These are phyloP conservation scores for Siniperca knerii DNA, from an alignment of 2,113 vertebrate genomes.

Conservation along the genomic window DNA sequence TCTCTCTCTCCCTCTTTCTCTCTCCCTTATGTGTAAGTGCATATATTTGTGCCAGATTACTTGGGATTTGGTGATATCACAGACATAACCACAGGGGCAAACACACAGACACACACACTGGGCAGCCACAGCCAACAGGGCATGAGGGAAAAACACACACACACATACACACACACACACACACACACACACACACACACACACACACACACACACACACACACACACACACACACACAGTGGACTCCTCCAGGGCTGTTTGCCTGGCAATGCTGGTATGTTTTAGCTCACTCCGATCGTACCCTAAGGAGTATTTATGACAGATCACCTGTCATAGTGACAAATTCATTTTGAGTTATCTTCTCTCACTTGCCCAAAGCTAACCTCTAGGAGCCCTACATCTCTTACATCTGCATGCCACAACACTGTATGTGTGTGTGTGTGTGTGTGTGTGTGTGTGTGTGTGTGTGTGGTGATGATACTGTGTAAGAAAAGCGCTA, in stretches of 20 bases:
- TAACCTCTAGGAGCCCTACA: constrained; percentile 27
- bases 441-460: constrained; percentile 10
- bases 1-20: constrained; percentile 15
- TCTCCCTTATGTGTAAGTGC: constrained; percentile 22
- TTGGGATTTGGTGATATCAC: constrained; percentile 60
- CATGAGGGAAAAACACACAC: neutral
- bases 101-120: constrained; percentile 30
- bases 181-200: constrained; percentile 20
- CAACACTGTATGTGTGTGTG: constrained; percentile 13
- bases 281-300: constrained; percentile 29
- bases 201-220: constrained; percentile 24
- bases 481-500: constrained; percentile 36
- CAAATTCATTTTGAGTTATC: constrained; percentile 62
- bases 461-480: neutral
- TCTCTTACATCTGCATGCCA: constrained; percentile 48
- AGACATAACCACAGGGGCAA: constrained; percentile 49
- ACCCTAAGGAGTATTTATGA: constrained; percentile 55
- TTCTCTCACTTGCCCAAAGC: constrained; percentile 44
- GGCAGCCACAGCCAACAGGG: constrained; percentile 7
- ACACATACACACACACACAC: constrained; percentile 26
- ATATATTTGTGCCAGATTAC: constrained; percentile 61
- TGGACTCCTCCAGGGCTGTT: constrained; percentile 24
- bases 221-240: constrained; percentile 34
- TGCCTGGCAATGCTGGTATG: constrained; percentile 37
- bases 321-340: constrained; percentile 58